Conservation (phyloP, 2,888 invertebrate species). For the Lomographa bimaculata region DNA sequence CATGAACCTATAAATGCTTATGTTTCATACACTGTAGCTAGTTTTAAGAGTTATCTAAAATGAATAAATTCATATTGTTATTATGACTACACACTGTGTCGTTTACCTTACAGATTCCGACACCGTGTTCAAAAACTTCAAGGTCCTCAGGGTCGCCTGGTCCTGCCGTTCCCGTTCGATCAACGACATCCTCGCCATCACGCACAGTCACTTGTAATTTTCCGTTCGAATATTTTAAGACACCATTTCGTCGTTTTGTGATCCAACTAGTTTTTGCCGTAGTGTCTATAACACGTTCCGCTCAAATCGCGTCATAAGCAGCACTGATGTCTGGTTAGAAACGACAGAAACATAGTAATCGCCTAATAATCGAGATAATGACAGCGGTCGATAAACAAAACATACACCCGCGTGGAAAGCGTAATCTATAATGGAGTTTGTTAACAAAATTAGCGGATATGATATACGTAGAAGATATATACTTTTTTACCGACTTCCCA, state of each 20-base stretch:
- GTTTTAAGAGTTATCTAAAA: too few relatives aligned
- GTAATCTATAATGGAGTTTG: conserved; percentile 2
- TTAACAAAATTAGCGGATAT: neutral
- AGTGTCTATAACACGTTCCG: conserved; percentile 28
- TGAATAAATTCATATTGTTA: too few relatives aligned
- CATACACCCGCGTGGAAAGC: conserved; percentile 9
- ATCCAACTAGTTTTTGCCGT: conserved; percentile 35
- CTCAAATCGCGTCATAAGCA: conserved; percentile 40
- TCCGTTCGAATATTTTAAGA: conserved; percentile 15
- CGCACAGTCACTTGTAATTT: conserved; percentile 6
- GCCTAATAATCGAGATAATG: conserved; percentile 50
- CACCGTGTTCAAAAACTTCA: conserved; percentile 37
- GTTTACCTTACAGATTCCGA: conserved; percentile 50
- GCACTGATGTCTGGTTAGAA: conserved; percentile 45
- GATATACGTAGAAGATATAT: too few relatives aligned
- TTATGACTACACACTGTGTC: too few relatives aligned
- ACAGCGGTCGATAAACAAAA: conserved; percentile 34
- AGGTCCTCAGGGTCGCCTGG: conserved; percentile 39
- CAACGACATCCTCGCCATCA: conserved; percentile 25
- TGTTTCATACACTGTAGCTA: too few relatives aligned
- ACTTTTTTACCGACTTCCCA: too few relatives aligned
- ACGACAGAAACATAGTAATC: conserved; percentile 37
- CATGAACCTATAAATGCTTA: too few relatives aligned
- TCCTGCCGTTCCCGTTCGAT: conserved; percentile 35
- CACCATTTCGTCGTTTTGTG: conserved; percentile 12